Evolutionary conservation across 2,113 vertebrate species (phyloP), one percentile per base, ranked within the genome.

Genomic region (Bungarus multicinctus): DNA sequence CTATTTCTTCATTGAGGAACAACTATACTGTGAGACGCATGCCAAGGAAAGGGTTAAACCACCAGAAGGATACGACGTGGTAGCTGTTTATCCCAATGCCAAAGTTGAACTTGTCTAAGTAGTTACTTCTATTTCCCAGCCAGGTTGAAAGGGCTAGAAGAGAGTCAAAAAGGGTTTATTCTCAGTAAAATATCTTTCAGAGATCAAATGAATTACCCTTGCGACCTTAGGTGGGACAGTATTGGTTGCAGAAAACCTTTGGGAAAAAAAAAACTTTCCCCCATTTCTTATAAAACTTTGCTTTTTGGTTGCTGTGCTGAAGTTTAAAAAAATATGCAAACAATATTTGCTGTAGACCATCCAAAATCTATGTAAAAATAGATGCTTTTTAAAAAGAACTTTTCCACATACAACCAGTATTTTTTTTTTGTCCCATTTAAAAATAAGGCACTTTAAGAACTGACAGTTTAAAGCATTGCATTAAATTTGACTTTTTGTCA

Each of bases 1-100:
- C 0, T 99, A 99, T 96, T 99, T 99, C 98, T 99, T 99, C 97
- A 98, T 99, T 20, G 99, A 99, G 55, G 99, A 99, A 94, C 98
- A 97, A 95, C 98, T 99, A 88, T 99, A 99, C 97, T 99, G 99
- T 11, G 99, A 99, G 98, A 99, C 97, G 0, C 99, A 99, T 1
- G 99, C 99, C 91, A 99, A 98, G 97, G 99, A 98, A 0, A 98
- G 99, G 2, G 99, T 99, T 39, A 99, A 99, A 94, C 98, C 99
- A 0, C 99, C 99, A 0, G 99, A 99, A 96, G 99, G 99, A 55
- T 99, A 99, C n/a, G 99, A 99, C 27, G 99, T 99, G 25, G 99
- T 99, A n/a, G 99, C 99, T 0, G 99, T 99, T 93, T 99, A 99
- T 96, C 99, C 99, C 22, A 99, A 99, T 50, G 98, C 99, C 53